A percentile compares a stretch with the other conserved stretches of the same genome.
Conservation (phyloP, 2,888 invertebrate species). For the Uropetala carovei region DNA sequence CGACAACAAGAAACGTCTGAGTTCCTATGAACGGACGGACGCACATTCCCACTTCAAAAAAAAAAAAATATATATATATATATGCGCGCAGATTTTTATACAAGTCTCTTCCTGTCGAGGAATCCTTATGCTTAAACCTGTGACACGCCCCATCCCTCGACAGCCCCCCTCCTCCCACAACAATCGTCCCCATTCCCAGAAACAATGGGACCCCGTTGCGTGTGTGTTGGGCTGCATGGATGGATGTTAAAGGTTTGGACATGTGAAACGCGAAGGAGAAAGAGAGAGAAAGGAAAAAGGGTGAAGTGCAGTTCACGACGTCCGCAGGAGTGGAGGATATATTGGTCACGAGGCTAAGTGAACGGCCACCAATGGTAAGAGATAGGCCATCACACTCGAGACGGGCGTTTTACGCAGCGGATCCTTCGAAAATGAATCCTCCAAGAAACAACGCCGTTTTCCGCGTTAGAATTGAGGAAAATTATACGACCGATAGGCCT, state of each 20-base stretch:
- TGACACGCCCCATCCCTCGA: neutral
- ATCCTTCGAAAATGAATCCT: too few species aligned
- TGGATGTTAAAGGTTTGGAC: slow-evolving; percentile 11
- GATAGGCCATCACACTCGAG: too few species aligned
- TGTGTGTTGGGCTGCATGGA: neutral
- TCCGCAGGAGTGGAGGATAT: slow-evolving; percentile 39
- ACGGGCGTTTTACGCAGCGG: too few species aligned
- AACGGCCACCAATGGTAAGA: neutral
- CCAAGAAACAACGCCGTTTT: too few species aligned
- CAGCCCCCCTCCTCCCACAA: neutral
- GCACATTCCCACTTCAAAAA: neutral
- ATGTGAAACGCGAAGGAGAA: neutral
- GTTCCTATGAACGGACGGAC: neutral
- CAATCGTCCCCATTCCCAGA: slow-evolving; percentile 23
- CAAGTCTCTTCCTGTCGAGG: neutral
- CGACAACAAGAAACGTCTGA: neutral
- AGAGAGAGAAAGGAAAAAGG: neutral
- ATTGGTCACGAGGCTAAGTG: slow-evolving; percentile 64
- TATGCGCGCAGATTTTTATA: neutral
- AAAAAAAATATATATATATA: too few species aligned
- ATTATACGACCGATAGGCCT: neutral
- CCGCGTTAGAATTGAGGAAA: too few species aligned
- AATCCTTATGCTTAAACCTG: neutral
- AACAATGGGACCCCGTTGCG: slow-evolving; percentile 25
- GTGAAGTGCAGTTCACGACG: neutral